Evolutionary conservation across 2,113 vertebrate species (phyloP), one percentile per base, ranked within the genome.

Genomic region (Microtus montanus): DNA sequence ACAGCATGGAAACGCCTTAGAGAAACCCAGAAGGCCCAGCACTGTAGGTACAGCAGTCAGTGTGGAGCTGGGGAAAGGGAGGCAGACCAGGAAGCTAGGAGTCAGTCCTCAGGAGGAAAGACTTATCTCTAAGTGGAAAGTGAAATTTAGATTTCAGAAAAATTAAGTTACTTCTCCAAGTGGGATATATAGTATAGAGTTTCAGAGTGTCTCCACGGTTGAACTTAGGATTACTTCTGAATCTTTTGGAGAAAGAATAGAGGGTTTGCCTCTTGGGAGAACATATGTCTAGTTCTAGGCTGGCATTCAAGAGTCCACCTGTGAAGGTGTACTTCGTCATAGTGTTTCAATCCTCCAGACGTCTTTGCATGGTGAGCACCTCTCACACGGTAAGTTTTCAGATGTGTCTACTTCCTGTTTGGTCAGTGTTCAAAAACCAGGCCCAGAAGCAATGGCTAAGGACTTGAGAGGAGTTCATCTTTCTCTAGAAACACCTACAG

Each of bases 361-460:
- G 5, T 47, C 7, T 7, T 38, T 7, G 13, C 8, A 6, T 44
- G 70, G 41, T 35, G 2, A 26, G 2, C 35, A 20, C 47, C 35
- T 75, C 8, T 83, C 5, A 68, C 14, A 4, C 2, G 24, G 44
- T 30, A 66, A 41, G 7, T 52, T 78, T 66, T 68, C 22, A 44
- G 10, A 26, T 22, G 24, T 2, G 3, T 2, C 2, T 28, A 19
- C 7, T 35, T n/a, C 1, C 44, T 41, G 5, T 2, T 58, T 79
- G 49, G 24, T 71, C 19, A n/a, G 1, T 13, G 49, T 88, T 68
- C 54, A 41, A 63, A 30, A 8, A 54, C 2, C 7, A 35, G 3
- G 1, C 3, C 3, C 38, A 6, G 7, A 5, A 12, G 1, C 11
- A 2, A 8, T 26, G 11, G 2, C 28, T 15, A 68, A n/a, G 26